Percentiles rank a stretch among this genome's conserved stretches.
phyloP scores from a whole-genome alignment of 2,113 vertebrate species.

The Lepus americanus region DNA sequence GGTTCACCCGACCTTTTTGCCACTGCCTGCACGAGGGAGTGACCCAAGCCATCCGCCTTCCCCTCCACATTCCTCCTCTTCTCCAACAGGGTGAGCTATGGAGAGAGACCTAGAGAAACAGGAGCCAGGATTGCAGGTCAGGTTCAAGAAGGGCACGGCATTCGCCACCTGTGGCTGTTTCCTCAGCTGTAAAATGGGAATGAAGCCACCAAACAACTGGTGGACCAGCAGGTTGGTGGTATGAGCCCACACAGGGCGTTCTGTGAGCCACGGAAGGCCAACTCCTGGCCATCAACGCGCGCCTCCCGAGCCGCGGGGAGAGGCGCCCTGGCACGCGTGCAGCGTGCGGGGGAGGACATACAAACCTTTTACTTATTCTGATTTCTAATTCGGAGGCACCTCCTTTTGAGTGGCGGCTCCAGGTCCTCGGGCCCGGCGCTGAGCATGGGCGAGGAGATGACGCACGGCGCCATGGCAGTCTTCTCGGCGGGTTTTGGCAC shows the following conservation, averaged over 20 bases:
- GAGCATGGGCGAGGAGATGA: conserved; percentile 94
- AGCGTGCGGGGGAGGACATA: conserved; percentile 81
- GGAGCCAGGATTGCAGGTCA: neutral
- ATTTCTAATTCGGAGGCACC: conserved; percentile 99
- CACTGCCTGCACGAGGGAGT: neutral
- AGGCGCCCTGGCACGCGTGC: neutral
- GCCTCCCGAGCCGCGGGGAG: neutral
- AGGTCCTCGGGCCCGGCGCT: conserved; percentile 94
- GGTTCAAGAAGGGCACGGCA: neutral
- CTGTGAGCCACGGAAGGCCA: neutral
- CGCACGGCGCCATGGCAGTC: conserved; percentile 94
- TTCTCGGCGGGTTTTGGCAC: conserved; percentile 98
- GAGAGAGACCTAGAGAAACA: neutral
- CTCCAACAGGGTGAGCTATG: neutral
- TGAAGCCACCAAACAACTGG: neutral
- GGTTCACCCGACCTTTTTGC: neutral
- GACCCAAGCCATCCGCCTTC: neutral
- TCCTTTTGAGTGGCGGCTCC: conserved; percentile 98
- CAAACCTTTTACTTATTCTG: conserved; percentile 99
- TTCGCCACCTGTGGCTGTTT: neutral
- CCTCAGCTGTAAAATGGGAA: neutral
- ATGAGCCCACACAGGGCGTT: neutral
- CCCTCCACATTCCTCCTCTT: neutral
- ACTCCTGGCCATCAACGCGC: neutral
- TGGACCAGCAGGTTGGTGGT: neutral